Base-by-base conservation (phyloP, 1,140 invertebrate species). In the Tribolium castaneum region DNA sequence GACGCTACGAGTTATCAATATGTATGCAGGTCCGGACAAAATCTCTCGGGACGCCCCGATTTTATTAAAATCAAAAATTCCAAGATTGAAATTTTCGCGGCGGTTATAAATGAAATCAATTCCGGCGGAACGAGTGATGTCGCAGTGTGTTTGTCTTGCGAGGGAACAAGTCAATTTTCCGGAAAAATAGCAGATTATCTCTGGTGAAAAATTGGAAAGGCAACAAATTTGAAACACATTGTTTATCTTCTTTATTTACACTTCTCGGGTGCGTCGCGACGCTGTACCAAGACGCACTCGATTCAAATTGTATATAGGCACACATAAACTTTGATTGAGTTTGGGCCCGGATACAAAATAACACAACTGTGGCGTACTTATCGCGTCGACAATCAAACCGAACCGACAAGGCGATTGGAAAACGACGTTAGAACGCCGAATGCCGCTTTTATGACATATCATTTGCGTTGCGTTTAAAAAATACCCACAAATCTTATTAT, bases 211-310 rank as follows among this genome's bases (percentile, higher is more conserved):
- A 81, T 81, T 81, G 75, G 70, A 80, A 80, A 71, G 75, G 80
- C 78, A 81, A 81, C 80, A 81, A 81, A 80, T 81, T 81, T 80
- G 71, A 81, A 81, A 80, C 78, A 77, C 75, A 79, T 79, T 81
- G 78, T 81, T 79, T 79, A 74, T 80, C 80, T 81, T 80, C 77
- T 80, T 80, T 80, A 80, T 79, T 80, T 80, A 78, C 77, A 78
- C 62, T 74, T 52, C 52, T 76, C 73, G 35, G 70, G 22, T 50
- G 70, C 50, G 39, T 72, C 70, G 70, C 59, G 59, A 66, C 9
- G 59, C 59, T 9, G 30, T 14, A 35, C 22, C 54, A 66, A 66
- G 59, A 66, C 59, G 59, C 59, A 66, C n/a, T 35, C 59, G 30
- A 66, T 34, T 66, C 59, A 34, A 66, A 66, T 35, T 66, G 59